Percentiles rank a stretch among this genome's conserved stretches.
Evolutionary conservation across 1,140 invertebrate species (phyloP).

Genomic region (Stenopsyche tienmushanensis): DNA sequence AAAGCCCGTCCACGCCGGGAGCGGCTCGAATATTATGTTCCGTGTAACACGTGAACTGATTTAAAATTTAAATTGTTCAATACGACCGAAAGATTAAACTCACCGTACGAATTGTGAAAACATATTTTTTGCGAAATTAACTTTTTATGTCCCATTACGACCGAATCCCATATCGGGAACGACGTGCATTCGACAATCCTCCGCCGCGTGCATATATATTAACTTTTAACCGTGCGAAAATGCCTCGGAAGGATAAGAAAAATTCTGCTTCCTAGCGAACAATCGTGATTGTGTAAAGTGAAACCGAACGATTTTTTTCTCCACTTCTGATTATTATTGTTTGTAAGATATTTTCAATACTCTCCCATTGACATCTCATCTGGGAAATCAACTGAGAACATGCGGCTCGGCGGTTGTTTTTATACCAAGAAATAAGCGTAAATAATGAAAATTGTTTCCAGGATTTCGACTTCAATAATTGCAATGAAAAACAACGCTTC

Average conservation of each 20-base stretch:
- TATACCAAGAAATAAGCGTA: slow-evolving; percentile 13
- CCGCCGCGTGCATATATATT: too few relatives aligned
- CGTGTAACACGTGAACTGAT: slow-evolving; percentile 3
- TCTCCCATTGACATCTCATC: slow-evolving; percentile 18
- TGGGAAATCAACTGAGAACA: slow-evolving; percentile 17
- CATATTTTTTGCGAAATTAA: slow-evolving; percentile 14
- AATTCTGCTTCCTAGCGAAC: too few relatives aligned
- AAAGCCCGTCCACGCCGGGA: background rate
- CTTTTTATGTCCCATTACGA: slow-evolving; percentile 18
- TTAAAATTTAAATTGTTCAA: slow-evolving; percentile 31
- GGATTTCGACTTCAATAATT: slow-evolving; percentile 8
- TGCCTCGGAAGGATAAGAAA: too few relatives aligned
- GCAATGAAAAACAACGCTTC: too few relatives aligned
- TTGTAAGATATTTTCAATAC: slow-evolving; percentile 21
- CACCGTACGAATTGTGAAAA: background rate
- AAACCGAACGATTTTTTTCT: too few relatives aligned
- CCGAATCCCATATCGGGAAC: background rate
- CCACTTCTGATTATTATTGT: too few relatives aligned
- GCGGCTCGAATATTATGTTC: slow-evolving; percentile 2
- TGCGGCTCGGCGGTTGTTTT: background rate
- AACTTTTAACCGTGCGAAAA: too few relatives aligned
- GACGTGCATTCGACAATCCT: background rate
- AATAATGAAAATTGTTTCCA: slow-evolving; percentile 16
- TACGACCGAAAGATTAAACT: slow-evolving; percentile 9
- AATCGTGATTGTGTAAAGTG: too few relatives aligned